Evolutionary conservation across 1,140 invertebrate genomes (phyloP), one percentile per base, ranked within the genome.

Genomic region (Yoshiicerus persimilis): DNA sequence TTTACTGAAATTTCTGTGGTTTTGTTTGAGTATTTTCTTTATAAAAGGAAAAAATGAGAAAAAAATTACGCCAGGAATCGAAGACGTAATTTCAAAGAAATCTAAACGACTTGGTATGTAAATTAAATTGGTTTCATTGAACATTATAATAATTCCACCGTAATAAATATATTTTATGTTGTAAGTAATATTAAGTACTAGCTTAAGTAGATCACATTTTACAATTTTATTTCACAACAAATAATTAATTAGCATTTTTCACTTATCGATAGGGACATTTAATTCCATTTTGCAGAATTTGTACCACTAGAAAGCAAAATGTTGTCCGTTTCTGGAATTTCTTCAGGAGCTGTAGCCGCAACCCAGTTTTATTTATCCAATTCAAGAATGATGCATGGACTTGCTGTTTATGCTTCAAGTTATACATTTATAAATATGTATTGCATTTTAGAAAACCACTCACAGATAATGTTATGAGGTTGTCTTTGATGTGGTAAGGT

Each of bases 311-410:
- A 86, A 36, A 64, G 23, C 13, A 25, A 70, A 23, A 36, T 86
- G 32, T 27, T 86, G 8, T 86, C 85, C 4, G 38, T 38, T 10
- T 87, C 86, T 13, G 87, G 87, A 84, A 84, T 85, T 80, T 70
- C 47, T 3, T 88, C 87, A 0, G 87, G 87, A 27, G 87, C 80
- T 8, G 66, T 77, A 16, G 84, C 87, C 1, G 84, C 87, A 25
- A 88, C 87, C 4, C 62, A 88, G 9, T 88, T 88, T 80, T 88
- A 88, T 27, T 41, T 88, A 23, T 56, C 56, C 4, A 38, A 88
- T 56, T 88, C 87, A 5, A 39, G 84, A 39, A 32, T 86, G 23
- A 86, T 88, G 16, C 32, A 86, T 56, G 87, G 87, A 47, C 27
- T 88, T 16, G 87, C 87, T 11, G 25, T 77, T 25, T 88, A 85